phyloP scores from a whole-genome alignment of 2,888 invertebrate genomes.

The Nemurella pictetii region DNA sequence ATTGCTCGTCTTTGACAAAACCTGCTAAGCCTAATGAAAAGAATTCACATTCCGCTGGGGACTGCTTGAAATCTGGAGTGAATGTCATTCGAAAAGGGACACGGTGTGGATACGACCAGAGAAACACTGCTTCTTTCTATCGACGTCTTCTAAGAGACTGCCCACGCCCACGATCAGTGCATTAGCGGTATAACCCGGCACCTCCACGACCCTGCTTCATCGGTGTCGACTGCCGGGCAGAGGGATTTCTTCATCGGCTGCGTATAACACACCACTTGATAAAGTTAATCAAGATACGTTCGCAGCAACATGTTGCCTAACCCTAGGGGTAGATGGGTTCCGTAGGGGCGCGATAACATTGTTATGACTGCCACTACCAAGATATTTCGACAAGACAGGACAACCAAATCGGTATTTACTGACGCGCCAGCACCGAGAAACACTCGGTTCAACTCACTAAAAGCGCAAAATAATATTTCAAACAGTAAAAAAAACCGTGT shows the following conservation, averaged over 20 bases:
- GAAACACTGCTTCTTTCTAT: background rate
- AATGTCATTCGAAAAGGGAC: background rate
- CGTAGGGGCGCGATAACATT: background rate
- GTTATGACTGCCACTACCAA: background rate
- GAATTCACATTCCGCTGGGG: background rate
- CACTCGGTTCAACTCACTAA: background rate
- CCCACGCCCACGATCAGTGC: background rate
- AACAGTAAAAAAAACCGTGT: background rate
- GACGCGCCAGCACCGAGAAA: background rate
- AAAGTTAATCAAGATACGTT: constrained; percentile 2
- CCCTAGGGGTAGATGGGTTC: background rate
- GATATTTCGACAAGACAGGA: background rate
- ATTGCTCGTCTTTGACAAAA: background rate
- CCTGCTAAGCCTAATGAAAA: background rate
- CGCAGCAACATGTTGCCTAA: constrained; percentile 3
- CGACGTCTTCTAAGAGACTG: background rate
- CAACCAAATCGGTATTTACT: background rate
- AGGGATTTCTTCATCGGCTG: background rate
- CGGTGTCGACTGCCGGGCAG: no score
- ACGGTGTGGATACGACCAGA: background rate
- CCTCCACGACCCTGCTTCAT: background rate
- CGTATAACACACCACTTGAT: background rate
- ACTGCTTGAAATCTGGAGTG: background rate
- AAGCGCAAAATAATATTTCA: background rate
- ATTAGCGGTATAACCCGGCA: background rate